A percentile compares a stretch with the other conserved stretches of the same genome.
phyloP scores from a whole-genome alignment of 64 coral and sea anemone genomes.

The Platygyra sinensis region DNA sequence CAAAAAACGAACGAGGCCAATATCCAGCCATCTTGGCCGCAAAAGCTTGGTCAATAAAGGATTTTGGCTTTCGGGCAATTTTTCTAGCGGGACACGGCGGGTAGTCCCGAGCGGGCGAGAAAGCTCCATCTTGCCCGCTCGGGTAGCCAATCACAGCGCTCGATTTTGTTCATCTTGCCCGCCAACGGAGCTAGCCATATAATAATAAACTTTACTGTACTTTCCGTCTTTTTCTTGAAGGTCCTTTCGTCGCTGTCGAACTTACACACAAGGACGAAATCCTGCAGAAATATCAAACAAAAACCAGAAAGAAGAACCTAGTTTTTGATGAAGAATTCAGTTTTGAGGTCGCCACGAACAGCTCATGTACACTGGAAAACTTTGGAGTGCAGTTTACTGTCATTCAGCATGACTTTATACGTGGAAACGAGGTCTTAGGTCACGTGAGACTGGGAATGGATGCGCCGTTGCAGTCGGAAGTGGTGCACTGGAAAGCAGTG shows the following conservation, averaged over 20 bases:
- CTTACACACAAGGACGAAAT: slow-evolving; percentile 61
- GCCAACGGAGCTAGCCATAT: no score
- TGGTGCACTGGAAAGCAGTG: slow-evolving; percentile 80
- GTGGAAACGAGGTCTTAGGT: slow-evolving; percentile 72
- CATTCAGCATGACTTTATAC: slow-evolving; percentile 62
- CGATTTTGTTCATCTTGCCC: no score
- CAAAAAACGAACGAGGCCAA: no score
- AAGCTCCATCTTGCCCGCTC: no score
- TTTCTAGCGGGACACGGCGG: no score
- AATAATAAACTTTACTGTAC: not conserved
- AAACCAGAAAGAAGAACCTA: slow-evolving; percentile 29
- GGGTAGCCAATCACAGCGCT: no score
- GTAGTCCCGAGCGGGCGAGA: no score
- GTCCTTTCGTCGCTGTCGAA: slow-evolving; percentile 67
- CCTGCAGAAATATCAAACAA: slow-evolving; percentile 54
- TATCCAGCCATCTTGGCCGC: no score
- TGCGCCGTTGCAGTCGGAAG: slow-evolving; percentile 63
- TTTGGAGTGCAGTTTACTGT: slow-evolving; percentile 72
- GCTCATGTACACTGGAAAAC: slow-evolving; percentile 65
- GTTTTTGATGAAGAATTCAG: slow-evolving; percentile 54
- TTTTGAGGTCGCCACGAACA: slow-evolving; percentile 74
- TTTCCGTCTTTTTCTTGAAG: slow-evolving; percentile 24
- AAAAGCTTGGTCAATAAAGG: no score
- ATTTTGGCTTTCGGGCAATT: no score
- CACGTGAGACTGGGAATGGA: slow-evolving; percentile 64